Conservation (phyloP, 2,888 invertebrate species). For the Melipona beecheii region DNA sequence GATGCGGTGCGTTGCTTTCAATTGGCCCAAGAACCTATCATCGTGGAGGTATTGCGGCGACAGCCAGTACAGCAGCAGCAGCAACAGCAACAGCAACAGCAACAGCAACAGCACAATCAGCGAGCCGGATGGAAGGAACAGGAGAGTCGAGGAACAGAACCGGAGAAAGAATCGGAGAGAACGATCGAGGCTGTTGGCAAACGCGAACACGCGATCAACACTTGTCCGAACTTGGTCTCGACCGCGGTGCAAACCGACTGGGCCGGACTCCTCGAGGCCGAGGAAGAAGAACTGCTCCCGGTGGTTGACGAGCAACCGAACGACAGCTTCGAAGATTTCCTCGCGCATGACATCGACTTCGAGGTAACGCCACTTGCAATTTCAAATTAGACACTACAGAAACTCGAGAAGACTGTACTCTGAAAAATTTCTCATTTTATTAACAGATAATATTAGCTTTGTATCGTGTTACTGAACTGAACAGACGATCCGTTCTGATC, state of each 20-base stretch:
- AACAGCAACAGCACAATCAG: conserved; percentile 26
- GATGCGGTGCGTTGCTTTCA: conserved; percentile 87
- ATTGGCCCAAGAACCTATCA: conserved; percentile 86
- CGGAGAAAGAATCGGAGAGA: conserved; percentile 5
- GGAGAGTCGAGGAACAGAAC: neutral
- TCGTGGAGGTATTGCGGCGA: conserved; percentile 86
- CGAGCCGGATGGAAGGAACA: conserved; percentile 22
- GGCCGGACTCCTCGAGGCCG: conserved; percentile 81
- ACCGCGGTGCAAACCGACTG: conserved; percentile 86
- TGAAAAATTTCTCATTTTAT: too few species aligned
- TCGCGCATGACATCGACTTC: conserved; percentile 86
- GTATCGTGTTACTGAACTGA: too few species aligned
- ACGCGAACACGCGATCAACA: conserved; percentile 9
- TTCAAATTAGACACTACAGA: too few species aligned
- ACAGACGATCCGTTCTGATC: too few species aligned
- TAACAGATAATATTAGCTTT: too few species aligned
- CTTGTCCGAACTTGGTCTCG: conserved; percentile 76
- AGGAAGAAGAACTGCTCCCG: conserved; percentile 76
- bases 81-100: conserved; percentile 2
- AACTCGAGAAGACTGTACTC: too few species aligned
- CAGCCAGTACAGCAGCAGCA: conserved; percentile 70
- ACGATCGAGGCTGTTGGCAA: neutral
- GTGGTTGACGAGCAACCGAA: conserved; percentile 79
- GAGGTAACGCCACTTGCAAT: conserved; percentile 82
- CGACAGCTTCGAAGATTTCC: conserved; percentile 85